These are phyloP conservation scores for Aldabrachelys gigantea DNA, from an alignment of 2,113 vertebrate genomes.

Conservation along the genomic window DNA sequence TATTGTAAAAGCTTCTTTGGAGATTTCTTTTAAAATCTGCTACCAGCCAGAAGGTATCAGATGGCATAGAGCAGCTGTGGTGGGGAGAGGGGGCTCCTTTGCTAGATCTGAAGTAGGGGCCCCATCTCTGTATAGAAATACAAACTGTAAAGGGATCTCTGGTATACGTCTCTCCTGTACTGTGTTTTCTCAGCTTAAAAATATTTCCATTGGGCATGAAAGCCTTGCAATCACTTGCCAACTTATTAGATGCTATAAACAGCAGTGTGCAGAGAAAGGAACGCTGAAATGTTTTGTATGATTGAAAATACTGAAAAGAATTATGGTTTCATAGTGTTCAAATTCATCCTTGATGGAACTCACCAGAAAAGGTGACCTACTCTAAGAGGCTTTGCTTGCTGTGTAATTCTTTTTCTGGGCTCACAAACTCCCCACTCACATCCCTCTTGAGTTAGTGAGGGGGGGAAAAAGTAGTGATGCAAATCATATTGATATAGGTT, in stretches of 20 bases:
- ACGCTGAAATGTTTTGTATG: constrained; percentile 24
- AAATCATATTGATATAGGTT: neutral
- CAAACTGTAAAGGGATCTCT: constrained; percentile 18
- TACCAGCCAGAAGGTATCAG: neutral
- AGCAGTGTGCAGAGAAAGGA: constrained; percentile 32
- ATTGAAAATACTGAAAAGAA: constrained; percentile 56
- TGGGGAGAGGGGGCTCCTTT: constrained; percentile 19
- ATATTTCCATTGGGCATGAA: constrained; percentile 42
- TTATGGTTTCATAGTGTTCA: constrained; percentile 32
- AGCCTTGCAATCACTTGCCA: constrained; percentile 50
- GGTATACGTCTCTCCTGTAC: constrained; percentile 15
- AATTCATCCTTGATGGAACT: constrained; percentile 54
- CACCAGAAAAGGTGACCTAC: constrained; percentile 12
- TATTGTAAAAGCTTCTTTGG: constrained; percentile 27
- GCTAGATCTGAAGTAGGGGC: neutral
- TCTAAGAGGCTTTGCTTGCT: neutral
- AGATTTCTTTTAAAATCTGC: constrained; percentile 48
- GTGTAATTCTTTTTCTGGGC: neutral
- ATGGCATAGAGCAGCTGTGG: neutral
- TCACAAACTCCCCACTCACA: neutral
- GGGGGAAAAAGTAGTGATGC: neutral
- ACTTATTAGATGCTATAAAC: constrained; percentile 39
- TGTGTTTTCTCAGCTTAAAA: constrained; percentile 43
- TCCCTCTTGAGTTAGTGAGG: neutral
- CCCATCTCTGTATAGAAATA: constrained; percentile 38